Base-by-base conservation (phyloP, 1,140 invertebrate genomes). In the Apis cerana region DNA sequence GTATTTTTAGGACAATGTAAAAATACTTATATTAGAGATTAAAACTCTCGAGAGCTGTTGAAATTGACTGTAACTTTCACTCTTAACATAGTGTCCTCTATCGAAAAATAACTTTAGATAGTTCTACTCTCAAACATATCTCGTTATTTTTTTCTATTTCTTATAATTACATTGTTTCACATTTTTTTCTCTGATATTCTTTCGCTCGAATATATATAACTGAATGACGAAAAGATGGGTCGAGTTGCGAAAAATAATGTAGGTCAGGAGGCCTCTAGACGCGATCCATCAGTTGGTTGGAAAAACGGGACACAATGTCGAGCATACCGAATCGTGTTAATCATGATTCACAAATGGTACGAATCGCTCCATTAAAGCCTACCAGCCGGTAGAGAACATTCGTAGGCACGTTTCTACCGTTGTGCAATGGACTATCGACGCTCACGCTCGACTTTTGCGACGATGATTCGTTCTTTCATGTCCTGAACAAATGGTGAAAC, bases 191-290 rank as follows among this genome's bases (percentile, higher is more conserved):
- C 21, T 10, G 0, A 43, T 2, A 11, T 21, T 1, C 8, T 64
- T 13, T 15, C 27, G 33, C 10, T 5, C 12, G 7, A 43, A 19
- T 9, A 1, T 19, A 27, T n/a, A 15, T 23, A 10, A 27, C 10
- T 10, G 43, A 11, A 21, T 12, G 43, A 15, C 21, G 52, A 75
- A 74, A 80, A 21, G 71, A 71, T 58, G 61, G 52, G n/a, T 17
- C 71, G n/a, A 2, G 61, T 81, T 81, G 79, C 71, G 79, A 81
- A 81, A 81, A 81, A 81, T 75, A 75, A 81, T 81, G 79, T 81
- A 58, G 79, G 79, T 81, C 79, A 75, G 52, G 61, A 19, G 71
- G 43, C 33, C 61, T 54, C 70, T 52, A 56, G 68, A 48, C 48
- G 56, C 58, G 68, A 72, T 43, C 17, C 52, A 23, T 82, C 80